Conservation (phyloP, 92 coral and sea anemone species). For the Pocillopora grandis region DNA sequence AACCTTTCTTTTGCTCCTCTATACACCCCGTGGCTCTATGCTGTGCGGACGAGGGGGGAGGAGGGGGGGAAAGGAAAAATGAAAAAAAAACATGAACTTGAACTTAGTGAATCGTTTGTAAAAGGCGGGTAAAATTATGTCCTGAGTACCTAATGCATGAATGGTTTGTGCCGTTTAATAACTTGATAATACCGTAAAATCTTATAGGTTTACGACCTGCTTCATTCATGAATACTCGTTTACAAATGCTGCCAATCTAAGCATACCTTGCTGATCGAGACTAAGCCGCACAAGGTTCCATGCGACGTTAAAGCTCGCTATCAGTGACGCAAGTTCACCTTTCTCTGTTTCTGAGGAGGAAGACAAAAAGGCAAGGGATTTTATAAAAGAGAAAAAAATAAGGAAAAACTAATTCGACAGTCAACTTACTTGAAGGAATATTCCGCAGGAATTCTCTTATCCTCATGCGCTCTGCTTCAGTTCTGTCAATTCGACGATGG, state of each 20-base stretch:
- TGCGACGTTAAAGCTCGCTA: constrained; percentile 70
- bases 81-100: too few relatives aligned
- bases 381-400: background rate
- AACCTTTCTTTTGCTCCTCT: too few relatives aligned
- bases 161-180: too few relatives aligned
- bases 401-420: background rate
- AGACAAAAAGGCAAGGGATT: background rate
- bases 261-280: constrained; percentile 73
- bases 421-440: constrained; percentile 44
- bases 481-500: constrained; percentile 73
- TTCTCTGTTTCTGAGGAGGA: constrained; percentile 33
- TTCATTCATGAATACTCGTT: background rate
- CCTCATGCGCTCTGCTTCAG: constrained; percentile 64
- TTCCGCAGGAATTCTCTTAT: constrained; percentile 57
- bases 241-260: background rate
- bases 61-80: too few relatives aligned
- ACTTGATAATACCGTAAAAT: too few relatives aligned
- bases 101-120: too few relatives aligned
- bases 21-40: too few relatives aligned
- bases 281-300: constrained; percentile 71
- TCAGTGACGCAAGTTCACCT: constrained; percentile 60
- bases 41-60: too few relatives aligned
- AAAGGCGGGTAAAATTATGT: too few relatives aligned
- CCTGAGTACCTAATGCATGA: too few relatives aligned
- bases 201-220: background rate